Base-by-base conservation (phyloP, 2,113 vertebrate species). In the Ictalurus punctatus region DNA sequence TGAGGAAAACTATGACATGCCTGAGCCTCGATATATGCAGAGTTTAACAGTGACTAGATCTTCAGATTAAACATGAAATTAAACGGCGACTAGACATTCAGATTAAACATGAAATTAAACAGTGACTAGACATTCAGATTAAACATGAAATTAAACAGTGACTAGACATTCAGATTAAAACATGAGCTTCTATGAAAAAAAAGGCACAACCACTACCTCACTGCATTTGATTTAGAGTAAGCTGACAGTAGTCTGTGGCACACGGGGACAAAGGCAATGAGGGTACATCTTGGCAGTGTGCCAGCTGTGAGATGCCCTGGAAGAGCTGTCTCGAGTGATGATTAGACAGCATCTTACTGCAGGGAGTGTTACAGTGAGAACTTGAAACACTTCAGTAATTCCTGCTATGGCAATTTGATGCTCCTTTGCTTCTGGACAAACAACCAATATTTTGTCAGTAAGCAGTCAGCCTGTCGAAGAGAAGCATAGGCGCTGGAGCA, bases 401-500 rank as follows among this genome's bases (percentile, higher is more conserved):
- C 74, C 52, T 83, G 58, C 61, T 82, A 80, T 58, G 86, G 82
- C 71, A 54, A 90, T 85, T 59, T 86, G 89, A 92, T 73, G 71
- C 34, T 74, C 30, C 54, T 56, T 83, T 65, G 85, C 65, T 71
- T 85, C 85, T 82, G 56, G 65, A 80, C n/a, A 54, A 80, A 74
- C 73, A 54, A 71, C 48, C 8, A 69, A 65, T 79, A 71, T 87
- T 90, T 71, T 83, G 79, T 88, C 86, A 89, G 81, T 61, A 90
- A 83, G 73, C 85, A 65, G 81, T 86, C 76, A 30, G 67, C 86
- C 85, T 73, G 82, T 63, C 17, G 25, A 76, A 12, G 56, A 85
- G 85, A 83, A 87, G 44, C 17, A 16, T 81, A 87, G 44, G 69
- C 34, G 17, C 48, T 30, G 54, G 27, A 83, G 52, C 67, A 90